A percentile compares a stretch with the other conserved stretches of the same genome.
These are phyloP conservation scores for Distichodus sexfasciatus DNA, from an alignment of 2,797 vertebrate species.

Conservation along the genomic window DNA sequence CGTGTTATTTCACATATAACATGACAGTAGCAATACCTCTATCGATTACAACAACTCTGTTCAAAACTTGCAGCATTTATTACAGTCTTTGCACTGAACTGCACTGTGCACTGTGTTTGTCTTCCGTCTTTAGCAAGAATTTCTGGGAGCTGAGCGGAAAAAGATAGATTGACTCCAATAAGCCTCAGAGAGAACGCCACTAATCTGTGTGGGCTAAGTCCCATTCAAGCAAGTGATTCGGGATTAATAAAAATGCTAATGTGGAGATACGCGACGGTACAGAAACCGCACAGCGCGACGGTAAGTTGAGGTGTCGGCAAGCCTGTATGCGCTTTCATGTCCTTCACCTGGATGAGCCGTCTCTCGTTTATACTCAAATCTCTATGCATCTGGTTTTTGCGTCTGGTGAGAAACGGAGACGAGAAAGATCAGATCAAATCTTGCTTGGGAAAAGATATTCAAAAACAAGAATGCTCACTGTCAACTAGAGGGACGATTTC, in stretches of 20 bases:
- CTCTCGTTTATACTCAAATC: constrained; percentile 23
- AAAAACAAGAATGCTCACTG: too few species aligned
- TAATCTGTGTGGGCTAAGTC: constrained; percentile 68
- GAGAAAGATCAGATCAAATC: constrained; percentile 4
- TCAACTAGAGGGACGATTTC: too few species aligned
- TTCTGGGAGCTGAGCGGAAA: constrained; percentile 66
- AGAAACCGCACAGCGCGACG: constrained; percentile 32
- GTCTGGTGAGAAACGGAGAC: neutral
- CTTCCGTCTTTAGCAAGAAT: constrained; percentile 69
- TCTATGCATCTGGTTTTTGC: constrained; percentile 21
- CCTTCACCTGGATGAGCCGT: constrained; percentile 21
- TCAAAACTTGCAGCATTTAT: too few species aligned
- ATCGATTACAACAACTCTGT: constrained; percentile 74
- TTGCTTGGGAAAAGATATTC: neutral
- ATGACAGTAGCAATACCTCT: too few species aligned
- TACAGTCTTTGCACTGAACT: constrained; percentile 59
- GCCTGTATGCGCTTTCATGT: constrained; percentile 14
- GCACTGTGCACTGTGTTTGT: constrained; percentile 66
- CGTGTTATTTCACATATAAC: too few species aligned
- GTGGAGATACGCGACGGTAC: constrained; percentile 65
- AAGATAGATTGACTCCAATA: constrained; percentile 69
- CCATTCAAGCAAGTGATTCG: constrained; percentile 63
- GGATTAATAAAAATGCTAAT: constrained; percentile 76
- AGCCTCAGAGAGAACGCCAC: constrained; percentile 58
- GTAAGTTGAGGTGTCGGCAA: constrained; percentile 34